These are phyloP conservation scores for Nineta flava DNA, from an alignment of 2,888 invertebrate genomes.

Conservation along the genomic window DNA sequence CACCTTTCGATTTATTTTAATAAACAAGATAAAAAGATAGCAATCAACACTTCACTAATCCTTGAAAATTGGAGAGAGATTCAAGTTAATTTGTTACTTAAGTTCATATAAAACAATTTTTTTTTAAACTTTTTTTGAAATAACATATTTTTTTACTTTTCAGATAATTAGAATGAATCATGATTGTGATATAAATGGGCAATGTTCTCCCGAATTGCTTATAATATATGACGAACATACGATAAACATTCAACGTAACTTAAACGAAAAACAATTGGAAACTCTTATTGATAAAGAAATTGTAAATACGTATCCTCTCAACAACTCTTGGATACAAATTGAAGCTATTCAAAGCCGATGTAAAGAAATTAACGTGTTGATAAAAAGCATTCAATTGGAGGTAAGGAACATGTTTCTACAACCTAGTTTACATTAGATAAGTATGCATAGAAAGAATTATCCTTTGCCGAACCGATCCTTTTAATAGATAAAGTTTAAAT, in stretches of 20 bases:
- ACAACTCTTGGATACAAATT: constrained; percentile 44
- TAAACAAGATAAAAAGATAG: too few species aligned
- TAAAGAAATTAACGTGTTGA: constrained; percentile 42
- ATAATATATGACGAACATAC: constrained; percentile 48
- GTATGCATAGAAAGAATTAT: too few species aligned
- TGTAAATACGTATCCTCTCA: constrained; percentile 34
- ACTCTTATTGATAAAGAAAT: constrained; percentile 30
- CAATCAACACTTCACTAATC: too few species aligned
- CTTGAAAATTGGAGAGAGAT: too few species aligned
- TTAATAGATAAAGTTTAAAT: too few species aligned
- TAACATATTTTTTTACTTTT: background rate
- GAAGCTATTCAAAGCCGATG: constrained; percentile 31
- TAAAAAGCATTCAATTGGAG: constrained; percentile 58
- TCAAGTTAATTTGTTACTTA: too few species aligned
- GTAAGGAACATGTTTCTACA: constrained; percentile 23
- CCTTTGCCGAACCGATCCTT: too few species aligned
- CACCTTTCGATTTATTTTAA: too few species aligned
- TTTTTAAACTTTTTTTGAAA: background rate
- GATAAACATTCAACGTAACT: constrained; percentile 25
- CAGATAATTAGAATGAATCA: too few species aligned
- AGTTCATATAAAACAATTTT: too few species aligned
- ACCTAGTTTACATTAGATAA: too few species aligned
- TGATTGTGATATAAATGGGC: constrained; percentile 41
- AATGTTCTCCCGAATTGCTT: constrained; percentile 52
- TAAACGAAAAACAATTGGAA: constrained; percentile 19